These are phyloP conservation scores for Eulimnadia texana DNA, from an alignment of 1,140 invertebrate genomes.

Conservation along the genomic window DNA sequence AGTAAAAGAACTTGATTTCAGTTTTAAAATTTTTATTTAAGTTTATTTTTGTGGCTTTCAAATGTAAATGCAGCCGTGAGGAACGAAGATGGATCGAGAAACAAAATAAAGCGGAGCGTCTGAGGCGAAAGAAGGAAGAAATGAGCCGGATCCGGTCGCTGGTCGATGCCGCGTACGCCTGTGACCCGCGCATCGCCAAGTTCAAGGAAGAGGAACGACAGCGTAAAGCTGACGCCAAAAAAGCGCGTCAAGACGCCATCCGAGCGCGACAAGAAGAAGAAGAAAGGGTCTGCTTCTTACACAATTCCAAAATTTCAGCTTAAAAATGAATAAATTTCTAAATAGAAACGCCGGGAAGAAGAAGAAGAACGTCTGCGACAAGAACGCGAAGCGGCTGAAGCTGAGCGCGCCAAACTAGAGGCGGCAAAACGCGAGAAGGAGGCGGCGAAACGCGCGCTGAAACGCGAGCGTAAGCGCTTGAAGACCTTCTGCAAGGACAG, in stretches of 20 bases:
- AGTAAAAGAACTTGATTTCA: slow-evolving; percentile 27
- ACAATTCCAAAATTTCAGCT: too few relatives aligned
- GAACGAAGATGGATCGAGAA: slow-evolving; percentile 95
- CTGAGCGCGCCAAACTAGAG: slow-evolving; percentile 60
- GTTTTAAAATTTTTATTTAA: slow-evolving; percentile 5
- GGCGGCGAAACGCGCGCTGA: slow-evolving; percentile 60
- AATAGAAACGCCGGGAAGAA: slow-evolving; percentile 33
- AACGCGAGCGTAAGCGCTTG: slow-evolving; percentile 72
- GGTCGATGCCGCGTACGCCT: slow-evolving; percentile 84
- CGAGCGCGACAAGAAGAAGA: slow-evolving; percentile 70
- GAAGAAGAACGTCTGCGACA: slow-evolving; percentile 46
- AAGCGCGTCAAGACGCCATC: slow-evolving; percentile 76
- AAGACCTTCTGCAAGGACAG: slow-evolving; percentile 71
- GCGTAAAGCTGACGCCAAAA: slow-evolving; percentile 71
- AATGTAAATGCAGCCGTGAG: slow-evolving; percentile 62
- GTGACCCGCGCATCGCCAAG: slow-evolving; percentile 78
- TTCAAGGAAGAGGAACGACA: slow-evolving; percentile 92
- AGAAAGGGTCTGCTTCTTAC: slow-evolving; percentile 42
- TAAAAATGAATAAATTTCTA: not conserved
- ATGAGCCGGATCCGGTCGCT: slow-evolving; percentile 72
- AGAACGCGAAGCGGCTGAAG: slow-evolving; percentile 69
- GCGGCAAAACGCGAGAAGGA: slow-evolving; percentile 75
- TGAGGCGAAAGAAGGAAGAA: slow-evolving; percentile 92
- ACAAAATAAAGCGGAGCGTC: slow-evolving; percentile 80
- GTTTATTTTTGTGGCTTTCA: slow-evolving; percentile 20